Conservation (phyloP, 2,888 invertebrate species). For the Girardia tigrina region DNA sequence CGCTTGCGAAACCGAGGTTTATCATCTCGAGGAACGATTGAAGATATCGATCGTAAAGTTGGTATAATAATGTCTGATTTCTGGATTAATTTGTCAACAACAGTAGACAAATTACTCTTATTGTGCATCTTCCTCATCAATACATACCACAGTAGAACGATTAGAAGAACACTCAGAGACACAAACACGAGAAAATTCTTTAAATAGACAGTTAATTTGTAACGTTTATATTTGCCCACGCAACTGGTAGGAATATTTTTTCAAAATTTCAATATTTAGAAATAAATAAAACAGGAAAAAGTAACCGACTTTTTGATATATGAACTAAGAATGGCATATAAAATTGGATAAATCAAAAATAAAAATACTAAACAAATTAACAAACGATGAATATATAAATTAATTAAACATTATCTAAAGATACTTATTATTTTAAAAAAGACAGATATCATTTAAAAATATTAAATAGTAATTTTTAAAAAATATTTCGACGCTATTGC, state of each 20-base stretch:
- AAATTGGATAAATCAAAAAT: background rate
- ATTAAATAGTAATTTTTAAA: no score
- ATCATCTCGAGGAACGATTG: constrained; percentile 1
- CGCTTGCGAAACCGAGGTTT: constrained; percentile 69
- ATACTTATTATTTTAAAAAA: no score
- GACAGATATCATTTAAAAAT: no score
- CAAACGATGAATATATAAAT: no score
- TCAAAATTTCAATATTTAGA: background rate
- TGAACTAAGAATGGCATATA: background rate
- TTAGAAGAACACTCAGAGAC: background rate
- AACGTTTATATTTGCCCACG: background rate
- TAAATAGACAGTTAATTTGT: background rate
- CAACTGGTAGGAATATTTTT: background rate
- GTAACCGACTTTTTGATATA: no score
- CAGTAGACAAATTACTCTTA: background rate
- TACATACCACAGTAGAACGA: background rate
- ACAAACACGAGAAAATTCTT: constrained; percentile 26
- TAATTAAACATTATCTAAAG: no score
- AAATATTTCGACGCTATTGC: no score
- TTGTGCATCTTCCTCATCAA: background rate
- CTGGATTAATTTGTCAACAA: background rate
- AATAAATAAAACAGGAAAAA: background rate
- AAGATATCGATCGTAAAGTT: background rate
- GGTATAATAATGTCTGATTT: constrained; percentile 30
- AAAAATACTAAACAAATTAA: background rate